Conservation (phyloP, 2,888 invertebrate genomes). For the Papilio gigon region DNA sequence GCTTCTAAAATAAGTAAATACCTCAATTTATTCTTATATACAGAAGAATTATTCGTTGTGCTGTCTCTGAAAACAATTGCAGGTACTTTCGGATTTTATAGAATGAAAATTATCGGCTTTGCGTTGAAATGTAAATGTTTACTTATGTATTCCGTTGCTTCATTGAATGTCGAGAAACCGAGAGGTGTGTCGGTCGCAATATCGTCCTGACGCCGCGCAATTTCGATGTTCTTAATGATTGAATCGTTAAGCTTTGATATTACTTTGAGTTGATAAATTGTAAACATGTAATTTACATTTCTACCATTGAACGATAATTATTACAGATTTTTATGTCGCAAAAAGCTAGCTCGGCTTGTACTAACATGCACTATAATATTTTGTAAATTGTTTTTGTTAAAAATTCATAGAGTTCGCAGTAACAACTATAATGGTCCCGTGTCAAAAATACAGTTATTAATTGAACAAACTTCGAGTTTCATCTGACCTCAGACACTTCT, state of each 20-base stretch:
- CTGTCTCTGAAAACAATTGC: too few species aligned
- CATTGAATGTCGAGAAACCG: neutral
- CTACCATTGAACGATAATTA: neutral
- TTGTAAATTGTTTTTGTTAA: too few species aligned
- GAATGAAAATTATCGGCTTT: neutral
- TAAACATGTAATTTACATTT: constrained; percentile 2
- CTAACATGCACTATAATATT: too few species aligned
- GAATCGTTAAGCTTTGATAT: neutral
- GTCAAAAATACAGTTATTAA: too few species aligned
- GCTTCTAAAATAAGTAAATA: too few species aligned
- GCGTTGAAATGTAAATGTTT: constrained; percentile 2
- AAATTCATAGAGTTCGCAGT: too few species aligned
- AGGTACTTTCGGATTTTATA: neutral
- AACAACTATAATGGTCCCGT: too few species aligned
- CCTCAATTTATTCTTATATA: too few species aligned
- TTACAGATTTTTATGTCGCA: neutral
- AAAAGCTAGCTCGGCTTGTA: too few species aligned
- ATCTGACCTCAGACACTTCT: too few species aligned
- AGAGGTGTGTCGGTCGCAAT: constrained; percentile 1
- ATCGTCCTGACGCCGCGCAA: neutral
- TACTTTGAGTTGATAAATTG: neutral
- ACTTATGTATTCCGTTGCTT: constrained; percentile 6
- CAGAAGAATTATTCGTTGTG: too few species aligned
- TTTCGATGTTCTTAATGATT: neutral
- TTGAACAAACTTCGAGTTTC: too few species aligned